A percentile compares a stretch with the other conserved stretches of the same genome.
Conservation (phyloP, 2,888 invertebrate genomes). For the Cyrtodaria siliqua region DNA sequence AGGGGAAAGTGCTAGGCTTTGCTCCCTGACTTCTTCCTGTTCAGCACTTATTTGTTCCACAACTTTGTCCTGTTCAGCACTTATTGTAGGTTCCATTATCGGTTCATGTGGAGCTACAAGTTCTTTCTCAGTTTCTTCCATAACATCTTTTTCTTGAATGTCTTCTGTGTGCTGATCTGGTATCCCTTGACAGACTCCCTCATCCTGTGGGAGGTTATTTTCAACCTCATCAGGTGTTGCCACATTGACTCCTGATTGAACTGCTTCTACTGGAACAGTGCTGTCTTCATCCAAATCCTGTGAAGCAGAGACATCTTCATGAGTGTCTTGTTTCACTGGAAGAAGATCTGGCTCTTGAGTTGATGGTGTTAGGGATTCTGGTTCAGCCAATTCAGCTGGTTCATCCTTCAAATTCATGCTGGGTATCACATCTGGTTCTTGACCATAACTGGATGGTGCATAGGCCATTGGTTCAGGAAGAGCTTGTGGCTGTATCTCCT, state of each 20-base stretch:
- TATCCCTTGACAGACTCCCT: conserved; percentile 9
- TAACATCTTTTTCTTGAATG: conserved; percentile 53
- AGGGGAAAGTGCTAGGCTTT: too few species aligned
- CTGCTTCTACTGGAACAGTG: conserved; percentile 40
- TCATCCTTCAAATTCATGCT: conserved; percentile 51
- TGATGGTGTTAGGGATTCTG: conserved; percentile 27
- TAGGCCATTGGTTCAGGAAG: conserved; percentile 79
- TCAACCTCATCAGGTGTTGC: conserved; percentile 53
- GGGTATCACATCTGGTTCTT: conserved; percentile 73
- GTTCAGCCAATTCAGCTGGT: conserved; percentile 16
- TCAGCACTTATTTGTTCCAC: too few species aligned
- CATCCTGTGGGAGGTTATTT: conserved; percentile 52
- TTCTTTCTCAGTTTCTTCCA: conserved; percentile 52
- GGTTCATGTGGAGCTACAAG: too few species aligned
- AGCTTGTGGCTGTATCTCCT: conserved; percentile 77
- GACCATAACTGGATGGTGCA: conserved; percentile 61
- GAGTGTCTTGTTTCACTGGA: conserved; percentile 41
- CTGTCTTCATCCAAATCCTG: conserved; percentile 48
- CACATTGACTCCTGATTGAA: not conserved
- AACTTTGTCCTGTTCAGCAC: too few species aligned
- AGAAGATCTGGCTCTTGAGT: conserved; percentile 54
- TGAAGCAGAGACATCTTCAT: conserved; percentile 29
- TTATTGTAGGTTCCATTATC: not conserved
- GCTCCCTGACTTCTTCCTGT: too few species aligned
- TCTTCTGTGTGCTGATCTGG: conserved; percentile 10